A percentile compares a stretch with the other conserved stretches of the same genome.
These are phyloP conservation scores for Mercenaria mercenaria DNA, from an alignment of 1,140 invertebrate genomes.

Conservation along the genomic window DNA sequence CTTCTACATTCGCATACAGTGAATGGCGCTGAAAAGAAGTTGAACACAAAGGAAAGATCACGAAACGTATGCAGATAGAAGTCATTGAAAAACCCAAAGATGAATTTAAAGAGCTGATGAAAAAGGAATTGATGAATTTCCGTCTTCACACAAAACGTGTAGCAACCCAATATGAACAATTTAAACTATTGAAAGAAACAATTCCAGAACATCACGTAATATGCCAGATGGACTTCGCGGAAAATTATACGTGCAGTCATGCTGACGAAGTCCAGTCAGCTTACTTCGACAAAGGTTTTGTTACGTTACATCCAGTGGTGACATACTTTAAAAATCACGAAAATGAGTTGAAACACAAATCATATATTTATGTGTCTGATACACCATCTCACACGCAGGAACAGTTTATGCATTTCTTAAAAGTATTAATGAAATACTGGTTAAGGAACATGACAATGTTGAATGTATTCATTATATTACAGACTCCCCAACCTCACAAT, in stretches of 20 bases:
- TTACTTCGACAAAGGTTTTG: constrained; percentile 23
- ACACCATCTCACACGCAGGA: neutral
- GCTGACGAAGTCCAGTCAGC: constrained; percentile 48
- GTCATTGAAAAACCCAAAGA: neutral
- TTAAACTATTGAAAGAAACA: constrained; percentile 55
- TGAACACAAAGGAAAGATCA: constrained; percentile 17
- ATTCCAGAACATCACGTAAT: constrained; percentile 44
- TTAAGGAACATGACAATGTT: neutral
- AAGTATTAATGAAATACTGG: neutral
- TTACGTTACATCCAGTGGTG: constrained; percentile 38
- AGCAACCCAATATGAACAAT: constrained; percentile 53
- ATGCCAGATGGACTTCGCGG: constrained; percentile 50
- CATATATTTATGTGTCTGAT: constrained; percentile 15
- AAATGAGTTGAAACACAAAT: neutral
- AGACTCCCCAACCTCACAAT: constrained; percentile 57
- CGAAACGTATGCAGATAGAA: neutral
- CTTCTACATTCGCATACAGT: neutral
- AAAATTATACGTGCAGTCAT: neutral
- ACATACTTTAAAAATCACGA: neutral
- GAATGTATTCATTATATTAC: constrained; percentile 56
- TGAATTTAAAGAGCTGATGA: no score
- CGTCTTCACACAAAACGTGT: constrained; percentile 26
- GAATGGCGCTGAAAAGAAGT: constrained; percentile 34
- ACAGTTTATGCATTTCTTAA: constrained; percentile 1
- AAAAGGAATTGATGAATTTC: neutral